Conservation (phyloP, 2,113 vertebrate species). For the Pristiophorus japonicus region DNA sequence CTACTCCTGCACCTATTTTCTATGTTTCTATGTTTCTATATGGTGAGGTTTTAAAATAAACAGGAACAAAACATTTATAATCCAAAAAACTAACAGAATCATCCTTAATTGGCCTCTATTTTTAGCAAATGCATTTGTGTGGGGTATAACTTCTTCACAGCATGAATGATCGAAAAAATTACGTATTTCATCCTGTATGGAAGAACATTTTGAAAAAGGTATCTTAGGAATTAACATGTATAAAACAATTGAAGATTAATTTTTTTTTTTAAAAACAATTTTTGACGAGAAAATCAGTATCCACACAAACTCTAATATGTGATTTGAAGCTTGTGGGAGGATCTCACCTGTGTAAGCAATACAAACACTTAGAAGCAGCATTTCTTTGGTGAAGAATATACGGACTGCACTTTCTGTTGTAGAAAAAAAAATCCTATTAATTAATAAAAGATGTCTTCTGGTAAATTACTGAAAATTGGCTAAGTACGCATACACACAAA, state of each 20-base stretch:
- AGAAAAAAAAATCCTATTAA: neutral
- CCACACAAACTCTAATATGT: neutral
- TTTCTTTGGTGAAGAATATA: slow-evolving; percentile 79
- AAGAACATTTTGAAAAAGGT: neutral
- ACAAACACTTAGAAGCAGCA: slow-evolving; percentile 78
- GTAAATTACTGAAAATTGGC: neutral
- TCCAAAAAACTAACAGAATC: neutral
- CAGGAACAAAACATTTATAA: neutral
- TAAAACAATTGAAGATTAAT: neutral
- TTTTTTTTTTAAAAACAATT: neutral
- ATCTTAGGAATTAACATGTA: neutral
- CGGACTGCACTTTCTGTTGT: slow-evolving; percentile 74
- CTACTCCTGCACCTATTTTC: no score
- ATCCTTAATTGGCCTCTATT: neutral
- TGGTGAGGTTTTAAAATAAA: neutral
- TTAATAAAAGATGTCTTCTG: neutral
- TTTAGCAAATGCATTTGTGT: neutral
- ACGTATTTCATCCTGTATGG: neutral
- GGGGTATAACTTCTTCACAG: neutral
- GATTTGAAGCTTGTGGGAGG: neutral
- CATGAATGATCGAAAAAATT: neutral
- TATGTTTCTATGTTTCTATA: no score
- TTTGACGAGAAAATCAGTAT: neutral
- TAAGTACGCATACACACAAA: neutral
- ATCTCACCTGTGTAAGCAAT: slow-evolving; percentile 85